A percentile compares a stretch with the other conserved stretches of the same genome.
Conservation (phyloP, 2,797 vertebrate species). For the Siniperca scherzeri region DNA sequence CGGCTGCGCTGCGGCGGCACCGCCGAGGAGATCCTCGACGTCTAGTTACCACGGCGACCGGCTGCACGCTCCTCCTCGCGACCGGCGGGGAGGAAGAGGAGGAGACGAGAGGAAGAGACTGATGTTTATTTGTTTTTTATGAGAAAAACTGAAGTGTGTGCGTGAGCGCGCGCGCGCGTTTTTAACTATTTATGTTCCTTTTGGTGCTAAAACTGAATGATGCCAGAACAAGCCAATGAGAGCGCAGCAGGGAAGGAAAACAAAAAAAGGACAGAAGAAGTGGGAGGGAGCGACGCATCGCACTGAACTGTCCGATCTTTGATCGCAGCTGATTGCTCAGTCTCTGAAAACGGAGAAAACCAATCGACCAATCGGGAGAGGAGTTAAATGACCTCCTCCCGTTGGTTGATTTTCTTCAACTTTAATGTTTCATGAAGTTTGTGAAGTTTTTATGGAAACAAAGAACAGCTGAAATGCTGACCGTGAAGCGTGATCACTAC, state of each 20-base stretch:
- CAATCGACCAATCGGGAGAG: conserved; percentile 34
- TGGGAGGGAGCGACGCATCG: not conserved
- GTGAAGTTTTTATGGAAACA: not conserved
- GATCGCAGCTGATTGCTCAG: not conserved
- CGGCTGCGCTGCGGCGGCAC: conserved; percentile 96
- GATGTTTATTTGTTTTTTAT: conserved; percentile 39
- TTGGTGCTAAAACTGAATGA: conserved; percentile 75
- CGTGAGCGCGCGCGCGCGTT: not conserved
- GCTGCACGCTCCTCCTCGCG: not conserved
- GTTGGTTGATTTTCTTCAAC: conserved; percentile 19
- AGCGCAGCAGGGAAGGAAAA: conserved; percentile 11
- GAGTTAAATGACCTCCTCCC: not conserved
- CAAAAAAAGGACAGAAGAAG: not conserved
- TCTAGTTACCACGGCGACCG: conserved; percentile 79
- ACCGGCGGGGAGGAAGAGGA: not conserved
- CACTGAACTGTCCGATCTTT: conserved; percentile 50
- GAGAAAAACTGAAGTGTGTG: conserved; percentile 24
- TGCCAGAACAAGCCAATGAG: conserved; percentile 60
- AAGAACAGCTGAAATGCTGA: not conserved
- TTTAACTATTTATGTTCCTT: conserved; percentile 77
- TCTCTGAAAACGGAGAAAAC: not conserved
- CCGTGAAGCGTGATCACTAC: too few species aligned
- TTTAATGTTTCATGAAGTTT: not conserved
- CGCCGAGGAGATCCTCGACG: conserved; percentile 96
- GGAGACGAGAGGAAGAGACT: conserved; percentile 48